phyloP scores from a whole-genome alignment of 2,888 invertebrate species.

The Anodontia alba region DNA sequence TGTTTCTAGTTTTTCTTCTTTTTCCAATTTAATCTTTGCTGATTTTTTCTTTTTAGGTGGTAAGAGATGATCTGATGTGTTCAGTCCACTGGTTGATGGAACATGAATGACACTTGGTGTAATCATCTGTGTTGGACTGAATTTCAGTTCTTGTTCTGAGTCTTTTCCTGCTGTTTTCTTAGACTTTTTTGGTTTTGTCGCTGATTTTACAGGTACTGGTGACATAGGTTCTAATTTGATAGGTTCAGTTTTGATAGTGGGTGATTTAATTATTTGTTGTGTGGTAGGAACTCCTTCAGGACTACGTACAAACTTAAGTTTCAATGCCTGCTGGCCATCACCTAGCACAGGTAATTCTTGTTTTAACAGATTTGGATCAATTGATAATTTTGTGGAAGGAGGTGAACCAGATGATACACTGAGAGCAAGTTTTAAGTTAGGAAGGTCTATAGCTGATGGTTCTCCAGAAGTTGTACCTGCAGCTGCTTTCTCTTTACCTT shows the following conservation, averaged over 20 bases:
- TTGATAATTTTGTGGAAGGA: neutral
- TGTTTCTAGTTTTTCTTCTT: conserved; percentile 22
- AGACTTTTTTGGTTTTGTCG: conserved; percentile 37
- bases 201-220: neutral
- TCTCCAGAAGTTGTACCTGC: neutral
- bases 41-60: conserved; percentile 91
- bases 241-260: conserved; percentile 3
- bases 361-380: conserved; percentile 33
- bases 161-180: conserved; percentile 45
- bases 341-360: conserved; percentile 9
- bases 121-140: conserved; percentile 34
- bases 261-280: neutral
- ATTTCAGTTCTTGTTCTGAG: neutral
- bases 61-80: conserved; percentile 26
- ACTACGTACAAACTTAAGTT: neutral
- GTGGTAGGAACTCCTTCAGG: neutral
- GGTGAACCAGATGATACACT: conserved; percentile 17
- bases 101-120: conserved; percentile 57
- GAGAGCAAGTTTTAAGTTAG: conserved; percentile 38
- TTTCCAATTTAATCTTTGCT: conserved; percentile 83
- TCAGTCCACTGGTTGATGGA: conserved; percentile 39
- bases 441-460: conserved; percentile 6
- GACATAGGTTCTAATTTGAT: neutral
- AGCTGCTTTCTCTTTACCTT: conserved; percentile 29
- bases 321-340: neutral